phyloP scores from a whole-genome alignment of 2,113 vertebrate genomes.

The Petrocephalus microphthalmus region DNA sequence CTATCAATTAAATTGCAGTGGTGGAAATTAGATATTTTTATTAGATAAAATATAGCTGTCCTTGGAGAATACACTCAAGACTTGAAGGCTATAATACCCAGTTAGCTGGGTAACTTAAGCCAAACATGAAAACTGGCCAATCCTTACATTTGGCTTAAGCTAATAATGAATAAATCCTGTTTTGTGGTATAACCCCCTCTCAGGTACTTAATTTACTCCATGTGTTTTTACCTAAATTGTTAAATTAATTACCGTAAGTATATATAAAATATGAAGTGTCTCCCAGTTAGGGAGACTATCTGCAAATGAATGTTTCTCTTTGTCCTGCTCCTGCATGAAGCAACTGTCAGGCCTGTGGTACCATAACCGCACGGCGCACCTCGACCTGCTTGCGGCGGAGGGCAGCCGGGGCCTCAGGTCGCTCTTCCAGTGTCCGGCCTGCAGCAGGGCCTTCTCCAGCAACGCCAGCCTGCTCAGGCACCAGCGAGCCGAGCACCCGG shows the following conservation, averaged over 20 bases:
- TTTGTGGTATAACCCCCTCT: not conserved
- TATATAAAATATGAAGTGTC: not conserved
- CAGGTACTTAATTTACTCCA: not conserved
- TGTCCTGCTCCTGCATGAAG: slow-evolving; percentile 41
- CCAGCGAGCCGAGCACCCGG: slow-evolving; percentile 66
- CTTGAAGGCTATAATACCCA: not conserved
- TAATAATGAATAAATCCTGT: not conserved
- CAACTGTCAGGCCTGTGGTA: slow-evolving; percentile 90
- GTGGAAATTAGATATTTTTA: not conserved
- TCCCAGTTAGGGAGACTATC: not conserved
- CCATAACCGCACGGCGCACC: slow-evolving; percentile 81
- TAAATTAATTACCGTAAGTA: not conserved
- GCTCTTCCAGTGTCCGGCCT: slow-evolving; percentile 72
- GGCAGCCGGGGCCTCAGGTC: slow-evolving; percentile 67
- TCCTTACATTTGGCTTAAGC: not conserved
- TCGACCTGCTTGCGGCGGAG: slow-evolving; percentile 71
- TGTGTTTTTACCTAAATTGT: not conserved
- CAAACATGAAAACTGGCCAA: not conserved
- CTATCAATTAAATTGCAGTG: no score
- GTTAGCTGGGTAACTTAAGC: not conserved
- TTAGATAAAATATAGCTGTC: not conserved
- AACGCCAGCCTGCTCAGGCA: slow-evolving; percentile 66
- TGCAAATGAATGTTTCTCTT: not conserved
- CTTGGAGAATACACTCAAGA: not conserved
- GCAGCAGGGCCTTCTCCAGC: slow-evolving; percentile 72